Percentiles rank a stretch among this genome's conserved stretches.
Conservation (phyloP, 2,113 vertebrate genomes). For the Bostrychus sinensis region DNA sequence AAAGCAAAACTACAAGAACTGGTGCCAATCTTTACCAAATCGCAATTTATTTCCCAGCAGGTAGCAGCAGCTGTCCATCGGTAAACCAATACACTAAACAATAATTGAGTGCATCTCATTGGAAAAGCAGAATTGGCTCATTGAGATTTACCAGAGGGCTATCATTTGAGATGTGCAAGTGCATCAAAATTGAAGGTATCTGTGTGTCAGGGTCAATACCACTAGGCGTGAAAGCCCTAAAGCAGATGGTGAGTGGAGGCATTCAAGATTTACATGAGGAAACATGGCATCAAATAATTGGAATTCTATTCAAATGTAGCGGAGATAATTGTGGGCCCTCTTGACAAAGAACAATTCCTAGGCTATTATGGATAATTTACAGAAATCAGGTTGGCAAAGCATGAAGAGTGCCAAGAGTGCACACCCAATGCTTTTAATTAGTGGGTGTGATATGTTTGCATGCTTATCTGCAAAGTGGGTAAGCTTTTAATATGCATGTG, state of each 20-base stretch:
- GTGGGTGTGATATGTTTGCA: constrained; percentile 59
- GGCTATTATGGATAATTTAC: constrained; percentile 49
- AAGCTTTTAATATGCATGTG: constrained; percentile 17
- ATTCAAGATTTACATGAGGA: constrained; percentile 36
- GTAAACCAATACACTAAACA: constrained; percentile 55
- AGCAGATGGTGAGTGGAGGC: constrained; percentile 52
- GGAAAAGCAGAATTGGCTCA: constrained; percentile 55
- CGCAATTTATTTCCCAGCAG: constrained; percentile 56
- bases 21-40: constrained; percentile 41
- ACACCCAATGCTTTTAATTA: constrained; percentile 50
- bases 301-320: constrained; percentile 55
- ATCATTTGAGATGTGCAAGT: constrained; percentile 36
- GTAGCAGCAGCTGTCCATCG: constrained; percentile 60
- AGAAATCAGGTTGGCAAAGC: constrained; percentile 31
- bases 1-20: constrained; percentile 51
- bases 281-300: constrained; percentile 53
- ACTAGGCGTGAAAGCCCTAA: constrained; percentile 16
- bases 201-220: constrained; percentile 42
- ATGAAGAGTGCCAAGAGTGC: constrained; percentile 31
- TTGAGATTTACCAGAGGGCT: constrained; percentile 58
- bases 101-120: constrained; percentile 60
- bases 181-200: constrained; percentile 10
- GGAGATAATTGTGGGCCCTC: constrained; percentile 24
- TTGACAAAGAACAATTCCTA: constrained; percentile 36
- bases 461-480: constrained; percentile 51